Evolutionary conservation across 2,113 vertebrate species (phyloP), one percentile per base, ranked within the genome.

Genomic region (Balaenoptera acutorostrata): DNA sequence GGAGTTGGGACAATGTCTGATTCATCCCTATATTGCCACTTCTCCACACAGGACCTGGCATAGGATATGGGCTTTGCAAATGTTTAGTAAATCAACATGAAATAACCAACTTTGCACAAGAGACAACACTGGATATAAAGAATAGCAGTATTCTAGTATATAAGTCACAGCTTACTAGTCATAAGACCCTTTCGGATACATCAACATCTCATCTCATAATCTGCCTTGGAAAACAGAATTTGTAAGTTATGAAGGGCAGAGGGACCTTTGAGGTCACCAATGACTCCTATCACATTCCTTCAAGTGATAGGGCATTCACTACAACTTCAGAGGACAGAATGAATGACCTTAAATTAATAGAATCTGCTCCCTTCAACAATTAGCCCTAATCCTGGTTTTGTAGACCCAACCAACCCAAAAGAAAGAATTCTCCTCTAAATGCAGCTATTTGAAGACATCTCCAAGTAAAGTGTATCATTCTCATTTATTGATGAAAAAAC

Each of bases 361-460:
- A 88, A 88, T 88, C 52, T 90, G 29, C 31, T 80, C 20, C 84
- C 27, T 92, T 83, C 75, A 92, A 66, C n/a, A 86, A 78, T 64
- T 8, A 64, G 49, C 41, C 36, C 61, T 83, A 86, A 87, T 72
- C 23, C 46, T 82, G 63, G 29, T 83, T 97, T 77, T 91, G 39
- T 39, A 64, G 46, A 80, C 21, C 5, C 57, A 84, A 75, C 3
- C 71, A 44, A 96, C 10, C 21, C 86, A 75, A 90, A 36, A 78
- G 3, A 64, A 25, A 21, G 49, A 94, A 88, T 85, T 88, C 27
- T 77, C 59, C 93, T 91, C 46, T 78, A 96, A 95, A 84, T 87
- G 72, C n/a, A 78, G 17, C 18, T 93, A 83, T 71, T 13, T 44
- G 14, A 72, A 93, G n/a, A 94, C 52, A 88, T 4, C 23, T 61